A percentile compares a stretch with the other conserved stretches of the same genome.
Evolutionary conservation across 2,797 vertebrate species (phyloP).

Genomic region (Diplodus puntazzo): DNA sequence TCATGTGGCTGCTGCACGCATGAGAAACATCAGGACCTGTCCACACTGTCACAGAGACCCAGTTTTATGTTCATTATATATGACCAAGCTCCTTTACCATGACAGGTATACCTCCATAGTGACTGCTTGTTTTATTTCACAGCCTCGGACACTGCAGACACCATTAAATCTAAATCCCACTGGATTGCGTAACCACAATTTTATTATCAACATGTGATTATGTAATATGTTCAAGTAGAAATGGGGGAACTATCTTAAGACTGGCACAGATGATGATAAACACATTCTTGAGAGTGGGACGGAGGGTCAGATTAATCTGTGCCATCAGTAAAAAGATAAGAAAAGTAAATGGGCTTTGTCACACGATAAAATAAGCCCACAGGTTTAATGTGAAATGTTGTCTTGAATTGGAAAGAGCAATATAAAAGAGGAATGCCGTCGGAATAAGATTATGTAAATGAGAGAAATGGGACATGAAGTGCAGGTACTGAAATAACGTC

Average conservation of each 20-base stretch:
- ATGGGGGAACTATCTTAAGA: conserved; percentile 10
- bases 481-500: conserved; percentile 47
- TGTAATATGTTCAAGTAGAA: conserved; percentile 44
- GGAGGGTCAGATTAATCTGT: background rate
- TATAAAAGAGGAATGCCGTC: conserved; percentile 9
- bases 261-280: conserved; percentile 33
- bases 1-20: conserved; percentile 24
- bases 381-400: background rate
- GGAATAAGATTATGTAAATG: conserved; percentile 21
- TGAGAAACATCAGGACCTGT: conserved; percentile 25
- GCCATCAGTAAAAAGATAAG: background rate
- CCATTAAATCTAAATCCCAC: background rate
- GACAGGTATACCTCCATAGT: background rate
- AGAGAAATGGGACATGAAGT: conserved; percentile 48
- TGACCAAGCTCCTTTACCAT: conserved; percentile 7
- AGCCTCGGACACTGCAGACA: background rate
- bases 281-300: conserved; percentile 10
- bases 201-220: conserved; percentile 22
- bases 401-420: conserved; percentile 15
- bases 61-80: conserved; percentile 44
- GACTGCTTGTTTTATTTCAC: conserved; percentile 7
- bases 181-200: conserved; percentile 36
- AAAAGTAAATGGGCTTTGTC: background rate
- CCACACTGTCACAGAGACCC: conserved; percentile 41
- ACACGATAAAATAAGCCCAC: background rate